Percentiles rank a stretch among this genome's conserved stretches.
Evolutionary conservation across 2,797 vertebrate genomes (phyloP).

Genomic region (Chaunax sp.): DNA sequence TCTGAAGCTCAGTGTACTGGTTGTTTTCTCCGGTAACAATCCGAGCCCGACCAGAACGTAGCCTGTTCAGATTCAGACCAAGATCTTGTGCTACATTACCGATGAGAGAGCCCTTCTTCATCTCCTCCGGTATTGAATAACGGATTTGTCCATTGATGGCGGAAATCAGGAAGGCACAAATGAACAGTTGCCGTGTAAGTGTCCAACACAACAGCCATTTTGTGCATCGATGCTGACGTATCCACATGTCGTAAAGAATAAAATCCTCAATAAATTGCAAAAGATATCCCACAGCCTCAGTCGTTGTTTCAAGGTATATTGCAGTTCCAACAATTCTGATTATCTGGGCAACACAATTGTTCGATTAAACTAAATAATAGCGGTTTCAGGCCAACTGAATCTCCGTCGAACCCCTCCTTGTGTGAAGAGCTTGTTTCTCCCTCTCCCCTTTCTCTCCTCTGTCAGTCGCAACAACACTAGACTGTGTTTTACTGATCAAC

Average conservation of each 20-base stretch:
- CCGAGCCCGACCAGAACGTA: slow-evolving; percentile 79
- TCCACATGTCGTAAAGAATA: slow-evolving; percentile 24
- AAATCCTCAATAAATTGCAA: slow-evolving; percentile 4
- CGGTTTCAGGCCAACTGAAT: neutral
- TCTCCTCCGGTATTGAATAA: slow-evolving; percentile 89
- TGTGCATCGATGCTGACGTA: slow-evolving; percentile 7
- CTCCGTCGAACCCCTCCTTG: neutral
- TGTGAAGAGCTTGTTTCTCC: neutral
- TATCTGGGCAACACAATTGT: neutral
- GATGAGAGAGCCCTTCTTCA: slow-evolving; percentile 83
- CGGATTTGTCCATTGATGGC: slow-evolving; percentile 72
- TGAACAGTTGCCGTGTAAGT: slow-evolving; percentile 74
- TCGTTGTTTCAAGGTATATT: too few species aligned
- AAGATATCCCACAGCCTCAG: neutral
- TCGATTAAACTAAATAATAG: neutral
- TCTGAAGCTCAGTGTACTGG: slow-evolving; percentile 84
- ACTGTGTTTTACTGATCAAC: slow-evolving; percentile 49
- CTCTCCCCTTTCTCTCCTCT: slow-evolving; percentile 12
- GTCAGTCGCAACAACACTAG: neutral
- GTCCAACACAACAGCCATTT: slow-evolving; percentile 21
- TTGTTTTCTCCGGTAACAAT: slow-evolving; percentile 71
- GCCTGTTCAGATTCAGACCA: slow-evolving; percentile 78
- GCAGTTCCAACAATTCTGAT: too few species aligned
- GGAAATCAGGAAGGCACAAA: slow-evolving; percentile 71
- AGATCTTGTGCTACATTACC: slow-evolving; percentile 88